Conservation (phyloP, 1,140 invertebrate genomes). For the Diuraphis noxia region DNA sequence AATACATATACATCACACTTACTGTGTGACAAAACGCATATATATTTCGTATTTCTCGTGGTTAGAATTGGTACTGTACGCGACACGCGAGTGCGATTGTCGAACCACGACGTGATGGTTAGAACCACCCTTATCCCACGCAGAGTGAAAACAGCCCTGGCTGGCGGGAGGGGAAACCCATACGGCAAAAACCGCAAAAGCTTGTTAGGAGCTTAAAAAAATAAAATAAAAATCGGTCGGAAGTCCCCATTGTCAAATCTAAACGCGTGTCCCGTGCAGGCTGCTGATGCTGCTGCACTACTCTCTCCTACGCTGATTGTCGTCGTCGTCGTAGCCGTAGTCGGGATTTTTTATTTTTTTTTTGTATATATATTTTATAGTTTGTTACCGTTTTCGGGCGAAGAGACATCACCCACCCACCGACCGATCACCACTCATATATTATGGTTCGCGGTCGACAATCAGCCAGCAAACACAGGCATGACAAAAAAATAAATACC, state of each 20-base stretch:
- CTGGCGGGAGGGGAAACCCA: background rate
- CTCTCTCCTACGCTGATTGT: constrained; percentile 12
- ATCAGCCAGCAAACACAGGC: constrained; percentile 24
- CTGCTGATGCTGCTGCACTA: background rate
- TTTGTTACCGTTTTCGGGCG: constrained; percentile 34
- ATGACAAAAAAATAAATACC: background rate
- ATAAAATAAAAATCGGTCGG: constrained; percentile 10
- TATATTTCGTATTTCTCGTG: background rate
- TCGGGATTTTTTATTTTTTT: background rate
- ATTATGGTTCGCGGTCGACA: constrained; percentile 23
- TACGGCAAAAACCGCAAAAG: constrained; percentile 1
- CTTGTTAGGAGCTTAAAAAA: constrained; percentile 17
- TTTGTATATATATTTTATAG: background rate
- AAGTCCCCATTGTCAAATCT: constrained; percentile 31
- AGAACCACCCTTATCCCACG: background rate
- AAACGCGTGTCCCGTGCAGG: constrained; percentile 36
- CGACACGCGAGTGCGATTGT: background rate
- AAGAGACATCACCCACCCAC: background rate
- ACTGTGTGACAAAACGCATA: background rate
- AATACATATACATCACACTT: background rate
- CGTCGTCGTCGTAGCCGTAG: background rate
- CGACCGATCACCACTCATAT: background rate
- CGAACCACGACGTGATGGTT: background rate
- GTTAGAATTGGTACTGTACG: background rate
- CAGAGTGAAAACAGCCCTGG: background rate